Evolutionary conservation across 2,797 vertebrate genomes (phyloP), one percentile per base, ranked within the genome.

Genomic region (Yasuhikotakia modesta): DNA sequence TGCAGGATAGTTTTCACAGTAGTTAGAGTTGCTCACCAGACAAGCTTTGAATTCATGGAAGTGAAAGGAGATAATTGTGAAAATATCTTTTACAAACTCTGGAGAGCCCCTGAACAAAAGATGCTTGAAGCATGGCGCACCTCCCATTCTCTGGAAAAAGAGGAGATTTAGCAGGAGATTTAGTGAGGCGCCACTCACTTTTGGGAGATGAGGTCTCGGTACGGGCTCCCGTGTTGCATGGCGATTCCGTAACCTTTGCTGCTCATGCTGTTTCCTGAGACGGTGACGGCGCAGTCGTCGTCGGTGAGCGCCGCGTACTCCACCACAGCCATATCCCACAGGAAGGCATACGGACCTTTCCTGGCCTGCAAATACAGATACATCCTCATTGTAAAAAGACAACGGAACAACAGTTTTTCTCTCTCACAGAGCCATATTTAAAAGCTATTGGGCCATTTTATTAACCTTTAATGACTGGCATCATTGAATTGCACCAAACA

Each of bases 191-290:
- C 55, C 58, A 81, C 83, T 87, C 93, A 95, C 95, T 95, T 95
- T 87, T 95, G 95, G 12, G 95, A 96, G 88, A 96, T 95, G 78
- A 96, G 91, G 75, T 96, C 95, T 76, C 95, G 88, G 86, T 96
- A 96, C 16, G 95, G 95, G 82, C 95, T 96, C 83, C 95, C 95
- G 2, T 95, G 95, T 80, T 96, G 95, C 66, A 96, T 90, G 2
- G 94, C 95, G 21, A 96, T 93, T 27, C 95, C 95, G 0, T 96
- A 96, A 76, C 95, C 95, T 88, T 96, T 95, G 89, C 93, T 96
- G 88, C 95, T 95, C 87, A 95, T 90, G 83, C 93, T 94, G 88
- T 94, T 95, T 53, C 94, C 91, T 2, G 93, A 91, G 83, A 95
- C 93, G 0, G 93, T 94, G 87, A 96, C 88, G 0, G 94, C 93